These are phyloP conservation scores for Pangasius macronema DNA, from an alignment of 2,797 vertebrate species.

Conservation along the genomic window DNA sequence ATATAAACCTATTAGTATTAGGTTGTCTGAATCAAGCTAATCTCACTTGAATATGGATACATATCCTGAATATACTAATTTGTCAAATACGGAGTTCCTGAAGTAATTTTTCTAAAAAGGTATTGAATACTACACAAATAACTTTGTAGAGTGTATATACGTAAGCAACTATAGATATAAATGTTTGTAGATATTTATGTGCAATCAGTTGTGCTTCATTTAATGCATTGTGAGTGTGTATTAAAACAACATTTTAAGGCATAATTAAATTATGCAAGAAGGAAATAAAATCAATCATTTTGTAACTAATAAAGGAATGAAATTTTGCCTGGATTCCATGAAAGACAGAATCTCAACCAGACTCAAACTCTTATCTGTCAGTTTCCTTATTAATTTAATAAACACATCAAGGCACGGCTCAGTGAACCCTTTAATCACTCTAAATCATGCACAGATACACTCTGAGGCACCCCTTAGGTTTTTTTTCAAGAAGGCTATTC, in stretches of 20 bases:
- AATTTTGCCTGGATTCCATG: constrained; percentile 58
- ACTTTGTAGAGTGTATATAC: no score
- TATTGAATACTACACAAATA: neutral
- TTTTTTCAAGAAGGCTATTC: constrained; percentile 61
- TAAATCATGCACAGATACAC: constrained; percentile 77
- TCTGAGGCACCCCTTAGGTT: constrained; percentile 44
- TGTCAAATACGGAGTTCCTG: neutral
- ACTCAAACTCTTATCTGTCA: constrained; percentile 78
- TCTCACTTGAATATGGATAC: neutral
- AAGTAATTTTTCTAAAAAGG: neutral
- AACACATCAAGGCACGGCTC: constrained; percentile 85
- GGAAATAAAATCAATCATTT: constrained; percentile 34
- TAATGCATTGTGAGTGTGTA: neutral
- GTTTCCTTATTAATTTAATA: constrained; percentile 86
- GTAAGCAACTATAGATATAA: neutral
- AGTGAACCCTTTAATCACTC: constrained; percentile 78
- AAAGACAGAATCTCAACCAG: constrained; percentile 58
- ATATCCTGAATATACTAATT: neutral
- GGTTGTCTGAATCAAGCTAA: neutral
- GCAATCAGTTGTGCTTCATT: neutral
- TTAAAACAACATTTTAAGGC: neutral
- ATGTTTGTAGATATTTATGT: constrained; percentile 2
- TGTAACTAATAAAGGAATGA: constrained; percentile 39
- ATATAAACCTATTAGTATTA: neutral
- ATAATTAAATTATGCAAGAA: constrained; percentile 2